Evolutionary conservation across 2,797 vertebrate species (phyloP).

Genomic region (Uromys caudimaculatus): DNA sequence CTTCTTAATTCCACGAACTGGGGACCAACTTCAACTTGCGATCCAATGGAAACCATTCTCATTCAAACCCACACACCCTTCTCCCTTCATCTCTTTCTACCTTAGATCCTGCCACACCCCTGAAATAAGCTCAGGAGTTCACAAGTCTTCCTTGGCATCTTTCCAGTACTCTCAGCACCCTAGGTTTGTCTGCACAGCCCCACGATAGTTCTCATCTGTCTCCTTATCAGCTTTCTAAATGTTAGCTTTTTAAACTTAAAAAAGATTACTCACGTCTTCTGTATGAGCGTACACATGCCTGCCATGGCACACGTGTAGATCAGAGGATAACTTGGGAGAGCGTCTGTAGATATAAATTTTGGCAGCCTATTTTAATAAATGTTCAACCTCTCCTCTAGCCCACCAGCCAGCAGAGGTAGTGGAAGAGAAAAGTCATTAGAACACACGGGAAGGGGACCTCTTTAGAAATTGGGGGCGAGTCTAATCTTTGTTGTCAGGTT

Average conservation of each 20-base stretch:
- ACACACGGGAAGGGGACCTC: not conserved
- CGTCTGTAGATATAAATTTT: not conserved
- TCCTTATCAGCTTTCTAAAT: not conserved
- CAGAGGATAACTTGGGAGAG: not conserved
- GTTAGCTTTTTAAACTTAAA: not conserved
- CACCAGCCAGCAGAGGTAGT: not conserved
- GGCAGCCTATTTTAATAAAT: not conserved
- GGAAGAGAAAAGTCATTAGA: not conserved
- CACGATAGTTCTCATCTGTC: not conserved
- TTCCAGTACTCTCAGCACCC: not conserved
- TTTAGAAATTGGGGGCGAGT: not conserved
- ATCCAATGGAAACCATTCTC: no score
- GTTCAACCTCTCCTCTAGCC: not conserved
- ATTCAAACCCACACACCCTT: no score
- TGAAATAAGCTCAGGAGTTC: not conserved
- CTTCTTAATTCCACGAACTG: not conserved
- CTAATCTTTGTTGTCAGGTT: not conserved
- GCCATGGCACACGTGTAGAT: not conserved
- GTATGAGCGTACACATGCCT: not conserved
- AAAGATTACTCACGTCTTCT: not conserved
- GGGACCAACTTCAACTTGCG: not conserved
- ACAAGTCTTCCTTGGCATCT: not conserved
- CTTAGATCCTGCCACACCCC: not conserved
- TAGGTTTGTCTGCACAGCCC: not conserved
- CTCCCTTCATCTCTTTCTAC: not conserved